phyloP scores from a whole-genome alignment of 2,888 invertebrate genomes.

The Deilephila porcellus region DNA sequence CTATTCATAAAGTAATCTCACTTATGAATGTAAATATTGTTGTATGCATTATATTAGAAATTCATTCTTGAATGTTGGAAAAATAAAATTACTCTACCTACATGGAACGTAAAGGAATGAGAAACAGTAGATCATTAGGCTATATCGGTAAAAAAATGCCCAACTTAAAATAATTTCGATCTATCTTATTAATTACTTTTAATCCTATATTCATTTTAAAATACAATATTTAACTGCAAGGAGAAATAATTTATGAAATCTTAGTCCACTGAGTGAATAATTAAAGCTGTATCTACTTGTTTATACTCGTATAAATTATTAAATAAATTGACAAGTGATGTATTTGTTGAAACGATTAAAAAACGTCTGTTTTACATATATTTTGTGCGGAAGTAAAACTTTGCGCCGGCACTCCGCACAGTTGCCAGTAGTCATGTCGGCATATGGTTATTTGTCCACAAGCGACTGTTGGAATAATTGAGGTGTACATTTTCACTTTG shows the following conservation, averaged over 20 bases:
- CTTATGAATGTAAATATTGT: conserved; percentile 16
- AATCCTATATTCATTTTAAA: no score
- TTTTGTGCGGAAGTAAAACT: conserved; percentile 17
- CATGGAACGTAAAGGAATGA: no score
- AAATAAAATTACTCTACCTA: neutral
- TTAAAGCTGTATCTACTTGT: no score
- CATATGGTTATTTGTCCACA: conserved; percentile 78
- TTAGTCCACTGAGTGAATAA: no score
- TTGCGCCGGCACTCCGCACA: conserved; percentile 10
- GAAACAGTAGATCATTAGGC: no score
- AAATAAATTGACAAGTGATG: neutral
- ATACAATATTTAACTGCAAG: no score
- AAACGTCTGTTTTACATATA: conserved; percentile 4
- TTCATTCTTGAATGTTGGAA: neutral
- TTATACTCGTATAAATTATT: no score
- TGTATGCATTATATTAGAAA: neutral
- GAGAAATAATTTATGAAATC: no score
- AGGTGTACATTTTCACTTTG: conserved; percentile 85
- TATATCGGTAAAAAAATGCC: no score
- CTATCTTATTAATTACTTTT: no score
- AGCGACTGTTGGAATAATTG: conserved; percentile 81
- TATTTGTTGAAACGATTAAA: neutral
- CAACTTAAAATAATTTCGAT: no score
- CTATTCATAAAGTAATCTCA: neutral
- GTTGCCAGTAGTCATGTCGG: conserved; percentile 59